A percentile compares a stretch with the other conserved stretches of the same genome.
These are phyloP conservation scores for Alcedo quadribrachys DNA, from an alignment of 2,797 vertebrate genomes.

Conservation along the genomic window DNA sequence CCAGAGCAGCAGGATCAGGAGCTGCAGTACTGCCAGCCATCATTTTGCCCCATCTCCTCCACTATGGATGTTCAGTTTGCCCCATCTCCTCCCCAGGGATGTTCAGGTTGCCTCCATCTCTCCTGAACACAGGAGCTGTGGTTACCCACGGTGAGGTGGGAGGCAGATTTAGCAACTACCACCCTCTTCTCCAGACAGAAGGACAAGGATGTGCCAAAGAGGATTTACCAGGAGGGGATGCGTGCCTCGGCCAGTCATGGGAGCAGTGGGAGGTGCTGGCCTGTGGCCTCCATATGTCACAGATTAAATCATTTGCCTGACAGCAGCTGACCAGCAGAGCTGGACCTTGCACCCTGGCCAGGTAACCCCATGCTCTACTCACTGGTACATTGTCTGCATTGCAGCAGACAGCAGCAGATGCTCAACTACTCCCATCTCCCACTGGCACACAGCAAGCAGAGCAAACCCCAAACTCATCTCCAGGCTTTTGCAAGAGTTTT, in stretches of 20 bases:
- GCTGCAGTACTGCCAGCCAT: neutral
- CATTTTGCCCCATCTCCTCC: neutral
- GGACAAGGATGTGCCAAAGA: neutral
- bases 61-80: too few species aligned
- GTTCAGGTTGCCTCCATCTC: accelerated
- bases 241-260: accelerated
- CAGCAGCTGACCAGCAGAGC: neutral
- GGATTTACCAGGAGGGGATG: neutral
- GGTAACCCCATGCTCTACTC: accelerated
- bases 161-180: neutral
- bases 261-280: neutral
- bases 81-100: neutral
- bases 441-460: accelerated
- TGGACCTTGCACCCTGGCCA: accelerated
- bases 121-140: too few species aligned
- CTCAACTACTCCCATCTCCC: neutral
- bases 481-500: neutral
- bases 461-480: neutral
- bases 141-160: neutral
- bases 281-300: neutral
- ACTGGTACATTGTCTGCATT: neutral
- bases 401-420: neutral
- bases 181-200: neutral
- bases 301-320: neutral
- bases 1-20: accelerated